phyloP scores from a whole-genome alignment of 2,113 vertebrate genomes.

The Mesembrinibis cayennensis region DNA sequence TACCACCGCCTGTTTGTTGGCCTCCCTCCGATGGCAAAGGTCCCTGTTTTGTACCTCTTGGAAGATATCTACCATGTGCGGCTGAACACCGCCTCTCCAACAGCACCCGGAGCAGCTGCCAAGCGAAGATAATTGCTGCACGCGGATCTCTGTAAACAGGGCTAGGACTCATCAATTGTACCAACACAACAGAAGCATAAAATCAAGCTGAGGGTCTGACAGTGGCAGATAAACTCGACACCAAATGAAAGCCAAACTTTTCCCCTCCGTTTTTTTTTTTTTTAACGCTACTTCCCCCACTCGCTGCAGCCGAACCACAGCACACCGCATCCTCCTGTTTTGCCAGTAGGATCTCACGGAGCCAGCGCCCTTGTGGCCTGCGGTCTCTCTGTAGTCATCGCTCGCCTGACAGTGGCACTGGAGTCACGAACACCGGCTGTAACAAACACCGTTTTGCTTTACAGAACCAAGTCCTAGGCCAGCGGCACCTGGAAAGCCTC shows the following conservation, averaged over 20 bases:
- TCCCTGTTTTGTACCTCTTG: background rate
- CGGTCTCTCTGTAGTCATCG: background rate
- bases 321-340: background rate
- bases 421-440: background rate
- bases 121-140: background rate
- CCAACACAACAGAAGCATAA: background rate
- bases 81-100: background rate
- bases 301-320: background rate
- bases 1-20: background rate
- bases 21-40: background rate
- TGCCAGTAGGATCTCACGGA: background rate
- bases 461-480: background rate
- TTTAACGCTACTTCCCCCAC: background rate
- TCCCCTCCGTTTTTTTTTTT: background rate
- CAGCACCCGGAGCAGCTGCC: background rate
- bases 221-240: background rate
- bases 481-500: background rate
- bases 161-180: background rate
- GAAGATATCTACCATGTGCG: accelerated
- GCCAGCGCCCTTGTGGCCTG: background rate
- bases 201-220: background rate
- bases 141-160: background rate
- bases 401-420: background rate
- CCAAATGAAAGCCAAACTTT: background rate
- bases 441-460: background rate